Evolutionary conservation across 2,113 vertebrate species (phyloP).

Genomic region (Salvelinus fontinalis): DNA sequence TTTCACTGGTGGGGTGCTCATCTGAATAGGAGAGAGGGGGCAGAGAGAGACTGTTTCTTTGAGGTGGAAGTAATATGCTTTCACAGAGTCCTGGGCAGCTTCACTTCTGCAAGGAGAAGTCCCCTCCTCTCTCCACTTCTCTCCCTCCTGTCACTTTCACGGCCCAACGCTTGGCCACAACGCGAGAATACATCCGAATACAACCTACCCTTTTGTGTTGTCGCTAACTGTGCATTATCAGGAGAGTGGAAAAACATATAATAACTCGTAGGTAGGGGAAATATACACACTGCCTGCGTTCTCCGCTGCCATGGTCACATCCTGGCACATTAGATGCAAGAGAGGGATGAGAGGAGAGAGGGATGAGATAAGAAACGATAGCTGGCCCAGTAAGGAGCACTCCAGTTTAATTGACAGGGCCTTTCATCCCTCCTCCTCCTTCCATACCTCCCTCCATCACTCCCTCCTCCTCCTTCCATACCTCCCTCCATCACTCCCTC

Average conservation of each 20-base stretch:
- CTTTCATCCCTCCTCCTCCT: slow-evolving; percentile 39
- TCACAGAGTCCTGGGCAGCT: background rate
- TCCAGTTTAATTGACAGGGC: slow-evolving; percentile 56
- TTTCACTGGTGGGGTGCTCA: slow-evolving; percentile 6
- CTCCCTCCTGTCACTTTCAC: background rate
- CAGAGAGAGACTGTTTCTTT: slow-evolving; percentile 43
- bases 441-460: slow-evolving; percentile 9
- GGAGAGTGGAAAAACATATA: slow-evolving; percentile 18
- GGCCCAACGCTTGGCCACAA: background rate
- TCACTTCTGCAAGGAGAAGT: background rate
- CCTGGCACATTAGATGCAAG: slow-evolving; percentile 3
- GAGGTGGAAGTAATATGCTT: slow-evolving; percentile 62
- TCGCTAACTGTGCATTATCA: background rate
- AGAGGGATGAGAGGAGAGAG: background rate
- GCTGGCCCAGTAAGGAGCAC: slow-evolving; percentile 31
- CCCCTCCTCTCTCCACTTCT: background rate
- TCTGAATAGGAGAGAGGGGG: slow-evolving; percentile 28
- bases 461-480: no score
- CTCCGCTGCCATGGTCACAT: slow-evolving; percentile 26
- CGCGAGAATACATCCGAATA: no score
- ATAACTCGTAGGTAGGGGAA: background rate
- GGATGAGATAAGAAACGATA: background rate
- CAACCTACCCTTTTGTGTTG: background rate
- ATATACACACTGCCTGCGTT: background rate
- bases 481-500: no score